phyloP scores from a whole-genome alignment of 2,797 vertebrate genomes.

The Prunella strophiata region DNA sequence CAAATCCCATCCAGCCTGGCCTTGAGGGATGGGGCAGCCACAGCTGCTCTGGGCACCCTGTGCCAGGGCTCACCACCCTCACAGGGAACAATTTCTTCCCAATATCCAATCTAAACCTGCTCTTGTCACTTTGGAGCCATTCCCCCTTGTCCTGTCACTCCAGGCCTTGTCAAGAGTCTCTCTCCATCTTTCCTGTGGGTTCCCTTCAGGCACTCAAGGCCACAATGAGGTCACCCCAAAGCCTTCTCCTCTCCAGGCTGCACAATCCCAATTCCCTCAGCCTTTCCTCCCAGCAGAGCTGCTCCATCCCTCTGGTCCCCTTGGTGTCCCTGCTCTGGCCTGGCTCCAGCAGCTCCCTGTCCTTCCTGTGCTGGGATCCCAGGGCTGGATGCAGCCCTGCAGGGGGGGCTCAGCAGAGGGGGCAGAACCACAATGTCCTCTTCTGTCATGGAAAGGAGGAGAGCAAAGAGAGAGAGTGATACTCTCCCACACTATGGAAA shows the following conservation, averaged over 20 bases:
- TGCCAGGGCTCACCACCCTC: neutral
- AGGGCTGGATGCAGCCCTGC: neutral
- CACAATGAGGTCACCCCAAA: neutral
- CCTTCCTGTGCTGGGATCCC: neutral
- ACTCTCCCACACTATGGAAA: neutral
- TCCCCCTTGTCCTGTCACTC: neutral
- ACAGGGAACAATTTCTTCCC: neutral
- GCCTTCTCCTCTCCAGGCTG: neutral
- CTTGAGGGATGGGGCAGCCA: neutral
- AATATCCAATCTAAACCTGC: accelerated
- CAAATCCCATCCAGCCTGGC: neutral
- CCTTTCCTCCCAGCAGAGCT: neutral
- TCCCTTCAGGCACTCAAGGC: neutral
- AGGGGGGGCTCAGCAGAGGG: neutral
- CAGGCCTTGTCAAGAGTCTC: neutral
- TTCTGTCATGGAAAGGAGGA: neutral
- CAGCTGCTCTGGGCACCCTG: accelerated
- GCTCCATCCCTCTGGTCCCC: neutral
- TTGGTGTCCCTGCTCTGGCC: neutral
- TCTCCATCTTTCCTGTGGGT: neutral
- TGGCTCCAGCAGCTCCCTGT: neutral
- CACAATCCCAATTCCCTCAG: neutral
- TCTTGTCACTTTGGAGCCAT: neutral
- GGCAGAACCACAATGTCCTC: neutral
- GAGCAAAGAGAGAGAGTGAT: neutral